Evolutionary conservation across 1,140 invertebrate genomes (phyloP), one percentile per base, ranked within the genome.

Genomic region (Ladona fulva): DNA sequence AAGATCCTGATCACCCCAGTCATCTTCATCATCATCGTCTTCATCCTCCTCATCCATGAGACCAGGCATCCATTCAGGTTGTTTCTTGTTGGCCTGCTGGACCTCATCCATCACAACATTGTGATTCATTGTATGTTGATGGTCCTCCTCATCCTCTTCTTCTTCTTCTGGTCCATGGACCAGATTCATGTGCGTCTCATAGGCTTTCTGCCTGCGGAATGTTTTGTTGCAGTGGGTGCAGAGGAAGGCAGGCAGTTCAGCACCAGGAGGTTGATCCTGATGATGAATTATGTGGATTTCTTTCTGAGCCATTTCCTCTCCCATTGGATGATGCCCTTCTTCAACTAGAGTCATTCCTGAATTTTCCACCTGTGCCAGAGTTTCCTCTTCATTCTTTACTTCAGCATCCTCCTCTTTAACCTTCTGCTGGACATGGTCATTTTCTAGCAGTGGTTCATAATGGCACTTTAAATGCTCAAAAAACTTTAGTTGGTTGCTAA

Each of bases 401-500:
- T 66, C 25, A 8, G 74, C 25, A 24, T 76, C 75, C 25, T 78
- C 77, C 25, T 78, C 75, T 25, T 25, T 77, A 42, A 76, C 42
- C 59, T 59, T 73, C 66, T 25, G 14, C 52, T 66, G 52, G 3
- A 22, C 14, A 12, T 22, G 8, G 52, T 74, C 73, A 44, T 52
- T 24, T 6, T 59, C 42, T 12, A 74, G 66, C 14, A 84, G 84
- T 0, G 91, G 91, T 82, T 94, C 93, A 84, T 94, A 94, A 83
- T 94, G 93, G 73, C 87, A 84, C 85, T 93, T 93, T 10, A 94
- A 85, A 84, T 94, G 93, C 81, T 93, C 92, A 83, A 92, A 94
- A 85, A 94, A 94, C 83, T 89, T 89, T 10, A 93, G 84, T 81
- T 94, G 93, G 78, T 90, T 90, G 14, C 86, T 87, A 82, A 90